A percentile compares a stretch with the other conserved stretches of the same genome.
These are phyloP conservation scores for Epiblema foenella DNA, from an alignment of 2,888 invertebrate species.

Conservation along the genomic window DNA sequence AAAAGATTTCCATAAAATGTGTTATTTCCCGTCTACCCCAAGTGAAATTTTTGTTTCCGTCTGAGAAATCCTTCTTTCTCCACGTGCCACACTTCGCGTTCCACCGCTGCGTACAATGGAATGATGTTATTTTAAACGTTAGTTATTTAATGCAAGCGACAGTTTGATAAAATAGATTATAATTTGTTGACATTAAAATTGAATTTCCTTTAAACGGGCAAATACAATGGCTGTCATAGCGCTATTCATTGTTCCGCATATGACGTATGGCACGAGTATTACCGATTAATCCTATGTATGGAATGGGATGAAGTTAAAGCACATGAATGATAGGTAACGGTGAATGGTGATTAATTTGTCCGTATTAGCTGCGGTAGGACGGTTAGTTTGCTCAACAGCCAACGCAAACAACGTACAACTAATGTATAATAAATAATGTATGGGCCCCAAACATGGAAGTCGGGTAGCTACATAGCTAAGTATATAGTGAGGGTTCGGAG, in stretches of 20 bases:
- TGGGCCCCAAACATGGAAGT: conserved; percentile 77
- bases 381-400: conserved; percentile 71
- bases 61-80: conserved; percentile 49
- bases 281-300: conserved; percentile 3
- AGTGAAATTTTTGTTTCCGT: conserved; percentile 51
- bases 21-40: conserved; percentile 41
- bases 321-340: conserved; percentile 50
- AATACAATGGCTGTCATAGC: conserved; percentile 4
- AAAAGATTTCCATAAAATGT: conserved; percentile 18
- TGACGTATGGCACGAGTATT: neutral
- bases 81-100: conserved; percentile 42
- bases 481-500: conserved; percentile 71
- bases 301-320: conserved; percentile 27
- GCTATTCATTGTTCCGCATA: conserved; percentile 15
- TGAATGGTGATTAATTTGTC: conserved; percentile 66
- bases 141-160: neutral
- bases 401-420: conserved; percentile 75
- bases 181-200: neutral
- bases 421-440: conserved; percentile 82
- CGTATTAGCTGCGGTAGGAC: conserved; percentile 59
- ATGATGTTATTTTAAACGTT: conserved; percentile 30
- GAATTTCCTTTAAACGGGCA: neutral
- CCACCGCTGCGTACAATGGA: conserved; percentile 26
- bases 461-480: conserved; percentile 62
- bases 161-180: neutral